A percentile compares a stretch with the other conserved stretches of the same genome.
phyloP scores from a whole-genome alignment of 1,140 invertebrate genomes.

The Aphaenogaster floridana region DNA sequence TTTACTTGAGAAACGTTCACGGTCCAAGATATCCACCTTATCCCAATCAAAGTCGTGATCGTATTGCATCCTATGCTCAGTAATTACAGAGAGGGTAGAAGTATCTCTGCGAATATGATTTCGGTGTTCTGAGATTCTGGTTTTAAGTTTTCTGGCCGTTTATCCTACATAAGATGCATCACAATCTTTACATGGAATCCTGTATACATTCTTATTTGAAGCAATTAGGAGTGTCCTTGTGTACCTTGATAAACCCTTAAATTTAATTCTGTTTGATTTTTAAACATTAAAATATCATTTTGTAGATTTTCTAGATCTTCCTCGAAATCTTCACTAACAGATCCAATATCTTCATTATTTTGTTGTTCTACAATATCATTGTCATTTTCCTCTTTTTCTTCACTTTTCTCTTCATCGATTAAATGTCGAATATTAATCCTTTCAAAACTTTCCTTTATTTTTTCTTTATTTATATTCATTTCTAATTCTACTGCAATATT shows the following conservation, averaged over 20 bases:
- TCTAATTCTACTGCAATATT: background rate
- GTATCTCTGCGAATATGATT: too few species aligned
- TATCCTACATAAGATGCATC: too few species aligned
- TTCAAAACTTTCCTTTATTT: background rate
- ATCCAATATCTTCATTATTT: background rate
- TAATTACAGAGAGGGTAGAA: too few species aligned
- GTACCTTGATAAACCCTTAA: background rate
- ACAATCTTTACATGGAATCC: too few species aligned
- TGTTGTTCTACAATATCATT: background rate
- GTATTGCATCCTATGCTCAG: too few species aligned
- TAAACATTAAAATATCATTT: conserved; percentile 11
- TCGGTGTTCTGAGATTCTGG: too few species aligned
- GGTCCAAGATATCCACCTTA: too few species aligned
- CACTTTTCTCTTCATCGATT: background rate
- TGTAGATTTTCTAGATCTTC: background rate
- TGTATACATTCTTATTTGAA: too few species aligned
- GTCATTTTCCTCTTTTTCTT: background rate
- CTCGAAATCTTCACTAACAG: background rate
- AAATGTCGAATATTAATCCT: background rate
- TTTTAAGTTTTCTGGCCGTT: too few species aligned
- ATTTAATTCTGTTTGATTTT: conserved; percentile 25
- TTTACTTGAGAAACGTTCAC: too few species aligned
- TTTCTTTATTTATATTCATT: background rate
- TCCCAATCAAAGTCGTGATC: too few species aligned
- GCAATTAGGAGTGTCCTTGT: too few species aligned